Evolutionary conservation across 2,797 vertebrate species (phyloP).

Genomic region (Argentina silus): DNA sequence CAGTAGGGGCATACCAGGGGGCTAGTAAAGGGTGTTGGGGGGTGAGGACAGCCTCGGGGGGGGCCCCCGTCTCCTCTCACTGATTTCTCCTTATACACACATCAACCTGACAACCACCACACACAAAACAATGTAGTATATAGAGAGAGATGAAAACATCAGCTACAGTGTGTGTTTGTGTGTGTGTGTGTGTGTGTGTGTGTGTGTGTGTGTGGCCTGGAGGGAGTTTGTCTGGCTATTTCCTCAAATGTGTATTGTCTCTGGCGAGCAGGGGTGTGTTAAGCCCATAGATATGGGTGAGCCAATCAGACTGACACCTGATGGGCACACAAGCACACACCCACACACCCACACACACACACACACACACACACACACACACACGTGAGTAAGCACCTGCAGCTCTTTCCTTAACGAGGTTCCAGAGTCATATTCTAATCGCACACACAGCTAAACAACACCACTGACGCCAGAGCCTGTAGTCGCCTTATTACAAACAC

Average conservation of each 20-base stretch:
- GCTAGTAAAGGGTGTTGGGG: constrained; percentile 14
- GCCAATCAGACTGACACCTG: constrained; percentile 64
- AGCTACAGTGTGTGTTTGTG: background rate
- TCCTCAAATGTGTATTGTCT: constrained; percentile 41
- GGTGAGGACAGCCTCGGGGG: background rate
- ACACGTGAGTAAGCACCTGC: constrained; percentile 63
- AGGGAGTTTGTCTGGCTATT: constrained; percentile 13
- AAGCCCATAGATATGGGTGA: constrained; percentile 45
- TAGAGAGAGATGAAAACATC: background rate
- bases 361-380: constrained; percentile 15
- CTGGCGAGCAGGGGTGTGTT: constrained; percentile 23
- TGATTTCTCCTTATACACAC: no score
- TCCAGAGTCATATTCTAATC: constrained; percentile 83
- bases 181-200: background rate
- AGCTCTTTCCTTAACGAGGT: constrained; percentile 75
- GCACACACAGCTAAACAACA: constrained; percentile 76
- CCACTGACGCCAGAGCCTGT: constrained; percentile 74
- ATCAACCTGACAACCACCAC: no score
- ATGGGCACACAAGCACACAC: constrained; percentile 32
- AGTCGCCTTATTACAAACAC: constrained; percentile 79
- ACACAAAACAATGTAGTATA: no score
- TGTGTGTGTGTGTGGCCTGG: constrained; percentile 1
- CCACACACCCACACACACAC: constrained; percentile 14
- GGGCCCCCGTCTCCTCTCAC: no score
- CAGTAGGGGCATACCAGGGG: constrained; percentile 59